Base-by-base conservation (phyloP, 2,888 invertebrate species). In the Agriopis aurantiaria region DNA sequence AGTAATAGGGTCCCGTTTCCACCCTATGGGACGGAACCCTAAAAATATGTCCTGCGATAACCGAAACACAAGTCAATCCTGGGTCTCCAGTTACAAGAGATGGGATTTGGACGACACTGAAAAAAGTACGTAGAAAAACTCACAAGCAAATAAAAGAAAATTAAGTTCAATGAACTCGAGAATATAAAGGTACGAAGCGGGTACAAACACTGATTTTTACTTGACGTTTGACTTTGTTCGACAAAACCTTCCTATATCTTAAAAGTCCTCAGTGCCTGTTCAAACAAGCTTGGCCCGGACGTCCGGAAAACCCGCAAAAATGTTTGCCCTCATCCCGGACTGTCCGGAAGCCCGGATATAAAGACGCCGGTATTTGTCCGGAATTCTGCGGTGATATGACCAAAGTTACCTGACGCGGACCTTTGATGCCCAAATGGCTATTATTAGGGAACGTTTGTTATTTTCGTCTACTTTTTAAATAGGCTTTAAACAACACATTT, bases 281-380 rank as follows among this genome's bases (percentile, higher is more conserved):
- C 43, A 62, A 68, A 62, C 68, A 62, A 57, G 52, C 52, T 52
- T 41, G 40, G 41, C 46, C 66, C 60, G 55, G 60, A 66, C 10
- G 51, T 68, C 63, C 58, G 58, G 33, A 40, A 52, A 23, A n/a
- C 17, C 68, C 58, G 41, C 63, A 52, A 57, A 53, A 62, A 68
- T 68, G 68, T 68, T 58, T 58, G 68, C 46, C 63, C 52, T 10
- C 57, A 63, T 52, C 23, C 53, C 55, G 58, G 60, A 46, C 49
- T 33, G 45, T 33, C 57, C 63, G 52, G 68, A 58, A 62, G 41
- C 10, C 17, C 58, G 68, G 68, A 63, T 62, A 68, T 63, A 63
- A 58, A 63, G 63, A 62, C 53, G 6, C 49, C 48, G 63, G 63
- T 68, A 68, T 68, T 63, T 68, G 63, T 52, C 12, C 63, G 58